Evolutionary conservation across 37 sponge, comb jelly and placozoan species (phyloP), one percentile per base, ranked within the genome.

Genomic region (Mnemiopsis leidyi): DNA sequence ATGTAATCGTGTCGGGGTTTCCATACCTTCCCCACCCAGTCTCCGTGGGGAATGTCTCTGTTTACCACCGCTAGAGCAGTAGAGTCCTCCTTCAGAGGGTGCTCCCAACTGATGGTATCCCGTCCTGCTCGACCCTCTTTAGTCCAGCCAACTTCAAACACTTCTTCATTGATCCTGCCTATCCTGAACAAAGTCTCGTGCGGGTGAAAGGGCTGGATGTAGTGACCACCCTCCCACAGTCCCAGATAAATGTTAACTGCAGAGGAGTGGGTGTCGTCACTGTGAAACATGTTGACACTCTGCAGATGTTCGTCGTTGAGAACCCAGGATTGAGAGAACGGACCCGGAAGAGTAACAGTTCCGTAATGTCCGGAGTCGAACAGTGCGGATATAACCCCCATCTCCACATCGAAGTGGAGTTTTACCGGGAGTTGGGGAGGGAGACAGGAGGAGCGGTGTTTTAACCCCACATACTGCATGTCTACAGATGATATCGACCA

Each of bases 21-120:
- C 90, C 90, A 85, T 21, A 85, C 48, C 61, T 85, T 85, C 29
- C 29, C 29, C 29, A 85, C 90, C 23, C 33, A 3, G 36, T 77
- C 79, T 16, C 32, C 1, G 30, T 18, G 3, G 18, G 26, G 16
- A 33, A 34, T 2, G 36, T 34, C 20, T 1, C 18, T 34, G 34
- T 0, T 9, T 61, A 85, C 90, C 21, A 37, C 35, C 13, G 90
- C 61, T n/a, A 85, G 61, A 1, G 40, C 61, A 26, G 40, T 38
- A 61, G 90, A 36, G 25, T 28, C 9, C 2, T n/a, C n/a, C 20
- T 71, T 71, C 3, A 29, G 5, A 1, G 90, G 39, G 61, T 85
- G 90, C 35, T 85, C 61, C 90, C 90, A 85, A 85, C 90, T 85
- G 40, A 85, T 85, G 0, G 90, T 85, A 39, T 85, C 36, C 3